phyloP scores from a whole-genome alignment of 2,797 vertebrate genomes.

The Rhodeus uyekii region DNA sequence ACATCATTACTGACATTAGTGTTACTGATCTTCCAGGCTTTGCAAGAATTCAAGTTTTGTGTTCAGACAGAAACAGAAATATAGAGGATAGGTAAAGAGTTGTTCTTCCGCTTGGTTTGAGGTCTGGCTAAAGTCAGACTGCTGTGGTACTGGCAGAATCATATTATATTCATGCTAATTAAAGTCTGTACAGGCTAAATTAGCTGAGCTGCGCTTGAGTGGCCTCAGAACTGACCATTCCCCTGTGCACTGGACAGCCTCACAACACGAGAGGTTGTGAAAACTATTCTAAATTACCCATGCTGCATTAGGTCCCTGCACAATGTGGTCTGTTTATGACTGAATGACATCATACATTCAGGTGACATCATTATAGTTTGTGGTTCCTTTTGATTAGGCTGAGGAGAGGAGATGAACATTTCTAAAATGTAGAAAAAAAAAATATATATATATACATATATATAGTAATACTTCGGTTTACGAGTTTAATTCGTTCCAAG shows the following conservation, averaged over 20 bases:
- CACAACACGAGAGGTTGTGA: slow-evolving; percentile 21
- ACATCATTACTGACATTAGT: slow-evolving; percentile 21
- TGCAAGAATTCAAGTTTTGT: background rate
- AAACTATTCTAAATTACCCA: slow-evolving; percentile 29
- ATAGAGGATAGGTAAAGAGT: slow-evolving; percentile 9
- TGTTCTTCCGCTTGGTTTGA: slow-evolving; percentile 36
- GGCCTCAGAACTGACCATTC: slow-evolving; percentile 43
- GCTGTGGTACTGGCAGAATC: slow-evolving; percentile 53
- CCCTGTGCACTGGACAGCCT: slow-evolving; percentile 30
- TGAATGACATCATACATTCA: background rate
- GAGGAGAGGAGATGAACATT: background rate
- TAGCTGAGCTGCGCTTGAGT: slow-evolving; percentile 45
- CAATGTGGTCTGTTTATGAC: background rate
- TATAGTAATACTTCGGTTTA: too few relatives aligned
- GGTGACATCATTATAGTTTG: slow-evolving; percentile 10
- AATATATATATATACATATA: too few relatives aligned
- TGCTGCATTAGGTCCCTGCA: slow-evolving; percentile 11
- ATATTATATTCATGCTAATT: slow-evolving; percentile 57
- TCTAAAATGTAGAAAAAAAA: background rate
- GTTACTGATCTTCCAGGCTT: slow-evolving; percentile 14
- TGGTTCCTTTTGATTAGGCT: background rate
- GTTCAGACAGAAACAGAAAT: background rate
- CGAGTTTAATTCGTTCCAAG: too few relatives aligned
- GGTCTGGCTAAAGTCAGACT: slow-evolving; percentile 48
- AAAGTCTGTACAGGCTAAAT: slow-evolving; percentile 52